phyloP scores from a whole-genome alignment of 2,888 invertebrate genomes.

The Caenorhabditis angaria region DNA sequence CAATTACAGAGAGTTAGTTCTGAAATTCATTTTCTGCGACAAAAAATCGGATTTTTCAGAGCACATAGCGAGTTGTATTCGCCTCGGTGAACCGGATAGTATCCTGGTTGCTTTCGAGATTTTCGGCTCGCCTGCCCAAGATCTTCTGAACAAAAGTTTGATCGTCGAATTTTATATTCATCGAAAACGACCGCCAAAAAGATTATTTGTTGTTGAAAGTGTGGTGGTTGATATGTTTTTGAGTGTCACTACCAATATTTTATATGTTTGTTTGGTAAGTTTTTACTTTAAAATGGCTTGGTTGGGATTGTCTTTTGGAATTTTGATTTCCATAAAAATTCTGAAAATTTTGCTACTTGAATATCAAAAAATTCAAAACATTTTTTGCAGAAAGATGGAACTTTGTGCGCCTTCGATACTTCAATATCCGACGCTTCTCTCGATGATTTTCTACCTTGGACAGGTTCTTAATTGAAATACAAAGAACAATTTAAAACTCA shows the following conservation, averaged over 20 bases:
- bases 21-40: no score
- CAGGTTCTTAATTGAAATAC: conserved; percentile 15
- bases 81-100: conserved; percentile 25
- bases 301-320: no score
- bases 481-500: not conserved
- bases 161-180: conserved; percentile 41
- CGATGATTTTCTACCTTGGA: conserved; percentile 32
- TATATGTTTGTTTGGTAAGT: conserved; percentile 28
- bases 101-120: conserved; percentile 35
- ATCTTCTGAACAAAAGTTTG: conserved; percentile 27
- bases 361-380: conserved; percentile 5
- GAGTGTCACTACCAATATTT: conserved; percentile 7
- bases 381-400: conserved; percentile 24
- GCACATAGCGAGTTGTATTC: conserved; percentile 26
- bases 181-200: conserved; percentile 34
- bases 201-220: conserved; percentile 37
- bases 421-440: conserved; percentile 23
- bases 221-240: conserved; percentile 26
- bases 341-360: not conserved
- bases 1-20: conserved; percentile 19
- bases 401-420: conserved; percentile 35
- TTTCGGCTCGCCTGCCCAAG: conserved; percentile 29
- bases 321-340: no score
- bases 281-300: no score
- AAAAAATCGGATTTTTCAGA: conserved; percentile 12